These are phyloP conservation scores for Rhagonycha lutea DNA, from an alignment of 2,888 invertebrate species.

Conservation along the genomic window DNA sequence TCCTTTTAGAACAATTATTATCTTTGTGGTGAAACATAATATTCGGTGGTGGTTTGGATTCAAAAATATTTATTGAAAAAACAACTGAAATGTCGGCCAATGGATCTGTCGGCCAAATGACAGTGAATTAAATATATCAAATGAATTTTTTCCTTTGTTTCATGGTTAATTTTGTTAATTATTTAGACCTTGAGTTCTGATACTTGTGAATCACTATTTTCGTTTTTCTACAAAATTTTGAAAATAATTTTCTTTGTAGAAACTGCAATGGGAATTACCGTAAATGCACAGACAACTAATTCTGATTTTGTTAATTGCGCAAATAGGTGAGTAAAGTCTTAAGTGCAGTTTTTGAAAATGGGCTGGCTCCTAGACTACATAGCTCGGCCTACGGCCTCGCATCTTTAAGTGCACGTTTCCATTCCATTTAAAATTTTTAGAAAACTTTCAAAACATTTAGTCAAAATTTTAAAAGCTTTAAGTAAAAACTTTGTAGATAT, in stretches of 20 bases:
- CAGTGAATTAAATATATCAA: too few relatives aligned
- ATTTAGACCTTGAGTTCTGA: background rate
- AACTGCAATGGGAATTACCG: constrained; percentile 72
- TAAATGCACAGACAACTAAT: constrained; percentile 62
- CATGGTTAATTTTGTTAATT: too few relatives aligned
- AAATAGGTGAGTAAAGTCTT: constrained; percentile 35
- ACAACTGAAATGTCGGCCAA: too few relatives aligned
- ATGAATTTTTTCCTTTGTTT: too few relatives aligned
- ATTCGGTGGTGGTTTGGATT: too few relatives aligned
- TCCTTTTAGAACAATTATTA: too few relatives aligned
- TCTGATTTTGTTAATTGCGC: constrained; percentile 56
- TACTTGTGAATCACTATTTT: background rate
- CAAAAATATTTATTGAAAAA: background rate
- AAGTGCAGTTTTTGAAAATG: too few relatives aligned
- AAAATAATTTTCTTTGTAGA: constrained; percentile 53
- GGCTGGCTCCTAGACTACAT: too few relatives aligned
- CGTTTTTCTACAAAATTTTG: background rate
- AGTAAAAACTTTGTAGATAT: too few relatives aligned
- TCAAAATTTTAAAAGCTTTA: too few relatives aligned
- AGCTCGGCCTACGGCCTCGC: background rate
- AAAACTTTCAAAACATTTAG: background rate
- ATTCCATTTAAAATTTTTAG: background rate
- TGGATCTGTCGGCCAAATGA: too few relatives aligned
- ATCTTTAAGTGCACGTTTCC: background rate
- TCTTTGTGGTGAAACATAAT: too few relatives aligned